Percentiles rank a stretch among this genome's conserved stretches.
Conservation (phyloP, 2,113 vertebrate species). For the Oryzias javanicus region DNA sequence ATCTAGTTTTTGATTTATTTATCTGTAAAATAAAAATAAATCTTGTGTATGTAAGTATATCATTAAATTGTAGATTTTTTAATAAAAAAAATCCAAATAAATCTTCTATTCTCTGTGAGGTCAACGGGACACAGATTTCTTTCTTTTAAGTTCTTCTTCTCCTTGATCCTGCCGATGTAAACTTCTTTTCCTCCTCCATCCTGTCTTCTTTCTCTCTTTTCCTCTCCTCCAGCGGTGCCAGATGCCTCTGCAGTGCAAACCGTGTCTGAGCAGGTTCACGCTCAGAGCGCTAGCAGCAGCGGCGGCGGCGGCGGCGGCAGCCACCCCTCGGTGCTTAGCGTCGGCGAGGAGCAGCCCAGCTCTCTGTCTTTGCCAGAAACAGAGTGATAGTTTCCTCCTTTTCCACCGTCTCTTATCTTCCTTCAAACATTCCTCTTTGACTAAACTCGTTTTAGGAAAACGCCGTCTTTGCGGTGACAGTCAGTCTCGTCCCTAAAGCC, state of each 20-base stretch:
- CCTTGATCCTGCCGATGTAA: conserved; percentile 6
- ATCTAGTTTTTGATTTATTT: too few species aligned
- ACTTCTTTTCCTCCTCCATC: conserved; percentile 12
- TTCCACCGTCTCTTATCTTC: conserved; percentile 22
- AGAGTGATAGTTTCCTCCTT: conserved; percentile 31
- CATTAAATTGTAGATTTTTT: too few species aligned
- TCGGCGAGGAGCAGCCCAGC: conserved; percentile 77
- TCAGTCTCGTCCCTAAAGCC: conserved; percentile 11
- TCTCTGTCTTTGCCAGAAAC: conserved; percentile 69
- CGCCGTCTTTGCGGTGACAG: background rate
- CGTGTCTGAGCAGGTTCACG: conserved; percentile 81
- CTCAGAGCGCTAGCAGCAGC: conserved; percentile 55
- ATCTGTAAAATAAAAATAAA: too few species aligned
- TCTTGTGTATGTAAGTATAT: too few species aligned
- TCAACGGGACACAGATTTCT: too few species aligned
- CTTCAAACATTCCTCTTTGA: conserved; percentile 11
- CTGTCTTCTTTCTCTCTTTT: background rate
- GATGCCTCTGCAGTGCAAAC: conserved; percentile 75
- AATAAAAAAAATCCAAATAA: too few species aligned
- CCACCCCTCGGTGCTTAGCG: conserved; percentile 74
- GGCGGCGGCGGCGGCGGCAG: too few species aligned
- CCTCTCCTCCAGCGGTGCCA: conserved; percentile 63
- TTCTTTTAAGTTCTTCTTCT: background rate
- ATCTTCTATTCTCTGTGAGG: too few species aligned
- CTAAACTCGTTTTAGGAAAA: conserved; percentile 2